Evolutionary conservation across 2,888 invertebrate species (phyloP).

Genomic region (Parascotia fuliginaria): DNA sequence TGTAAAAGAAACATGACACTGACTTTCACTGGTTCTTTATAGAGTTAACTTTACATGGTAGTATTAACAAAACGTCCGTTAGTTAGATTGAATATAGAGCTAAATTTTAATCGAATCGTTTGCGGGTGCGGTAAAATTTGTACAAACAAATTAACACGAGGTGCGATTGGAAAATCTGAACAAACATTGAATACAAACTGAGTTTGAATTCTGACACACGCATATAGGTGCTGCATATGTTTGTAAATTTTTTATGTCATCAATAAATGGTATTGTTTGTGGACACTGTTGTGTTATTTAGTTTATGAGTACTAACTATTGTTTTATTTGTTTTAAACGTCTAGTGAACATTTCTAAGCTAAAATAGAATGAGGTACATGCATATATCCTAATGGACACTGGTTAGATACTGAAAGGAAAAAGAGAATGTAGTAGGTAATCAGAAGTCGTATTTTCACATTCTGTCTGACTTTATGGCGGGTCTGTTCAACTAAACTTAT

Average conservation of each 20-base stretch:
- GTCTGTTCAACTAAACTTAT: slow-evolving; percentile 25
- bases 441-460: slow-evolving; percentile 19
- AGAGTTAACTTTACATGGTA: slow-evolving; percentile 45
- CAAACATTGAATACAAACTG: slow-evolving; percentile 65
- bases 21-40: slow-evolving; percentile 27
- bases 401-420: not conserved
- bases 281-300: not conserved
- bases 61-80: slow-evolving; percentile 45
- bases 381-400: not conserved
- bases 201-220: slow-evolving; percentile 59
- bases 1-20: too few relatives aligned
- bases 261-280: slow-evolving; percentile 19
- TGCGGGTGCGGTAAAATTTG: slow-evolving; percentile 67
- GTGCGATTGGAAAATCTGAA: slow-evolving; percentile 76
- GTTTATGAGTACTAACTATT: not conserved
- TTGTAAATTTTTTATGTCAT: slow-evolving; percentile 15
- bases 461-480: slow-evolving; percentile 16
- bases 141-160: slow-evolving; percentile 78
- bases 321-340: too few relatives aligned
- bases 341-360: not conserved
- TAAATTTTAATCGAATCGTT: slow-evolving; percentile 74
- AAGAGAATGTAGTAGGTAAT: slow-evolving; percentile 6
- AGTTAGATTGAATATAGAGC: slow-evolving; percentile 59
- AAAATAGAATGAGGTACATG: not conserved
- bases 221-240: slow-evolving; percentile 22